Conservation (phyloP, 1,140 invertebrate genomes). For the Tribolium madens region DNA sequence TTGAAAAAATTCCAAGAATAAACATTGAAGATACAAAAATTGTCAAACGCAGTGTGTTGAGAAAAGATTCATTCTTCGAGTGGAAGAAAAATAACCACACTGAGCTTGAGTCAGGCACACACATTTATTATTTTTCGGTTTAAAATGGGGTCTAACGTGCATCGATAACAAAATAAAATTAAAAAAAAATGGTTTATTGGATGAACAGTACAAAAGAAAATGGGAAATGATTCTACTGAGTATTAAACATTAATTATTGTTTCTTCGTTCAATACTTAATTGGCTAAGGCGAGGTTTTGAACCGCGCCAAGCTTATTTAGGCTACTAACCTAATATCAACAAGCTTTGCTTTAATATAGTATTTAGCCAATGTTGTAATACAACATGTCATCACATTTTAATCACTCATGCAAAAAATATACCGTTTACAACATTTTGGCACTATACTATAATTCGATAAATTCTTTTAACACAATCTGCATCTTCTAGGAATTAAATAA, state of each 20-base stretch:
- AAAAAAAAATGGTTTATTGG: conserved; percentile 11
- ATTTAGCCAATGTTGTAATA: conserved; percentile 49
- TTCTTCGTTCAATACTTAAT: conserved; percentile 33
- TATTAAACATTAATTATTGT: conserved; percentile 47
- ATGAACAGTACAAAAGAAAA: conserved; percentile 14
- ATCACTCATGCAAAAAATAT: conserved; percentile 19
- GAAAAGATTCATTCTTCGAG: background rate
- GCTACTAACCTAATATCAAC: conserved; percentile 31
- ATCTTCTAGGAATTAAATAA: conserved; percentile 19
- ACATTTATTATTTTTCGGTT: conserved; percentile 20
- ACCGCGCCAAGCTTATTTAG: conserved; percentile 22
- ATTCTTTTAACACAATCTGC: conserved; percentile 8
- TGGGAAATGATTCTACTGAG: conserved; percentile 8
- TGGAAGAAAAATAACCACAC: conserved; percentile 10
- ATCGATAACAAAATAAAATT: conserved; percentile 12
- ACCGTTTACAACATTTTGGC: conserved; percentile 47
- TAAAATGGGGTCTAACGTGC: conserved; percentile 29
- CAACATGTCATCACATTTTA: conserved; percentile 17
- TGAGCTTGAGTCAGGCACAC: conserved; percentile 38
- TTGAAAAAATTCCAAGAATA: background rate
- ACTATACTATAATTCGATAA: conserved; percentile 45
- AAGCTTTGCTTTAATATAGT: conserved; percentile 44
- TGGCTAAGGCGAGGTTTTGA: conserved; percentile 4
- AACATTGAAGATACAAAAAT: conserved; percentile 14
- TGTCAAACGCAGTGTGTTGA: conserved; percentile 28